A percentile compares a stretch with the other conserved stretches of the same genome.
Evolutionary conservation across 92 coral and sea anemone genomes (phyloP).

Genomic region (Plumapathes pennacea): DNA sequence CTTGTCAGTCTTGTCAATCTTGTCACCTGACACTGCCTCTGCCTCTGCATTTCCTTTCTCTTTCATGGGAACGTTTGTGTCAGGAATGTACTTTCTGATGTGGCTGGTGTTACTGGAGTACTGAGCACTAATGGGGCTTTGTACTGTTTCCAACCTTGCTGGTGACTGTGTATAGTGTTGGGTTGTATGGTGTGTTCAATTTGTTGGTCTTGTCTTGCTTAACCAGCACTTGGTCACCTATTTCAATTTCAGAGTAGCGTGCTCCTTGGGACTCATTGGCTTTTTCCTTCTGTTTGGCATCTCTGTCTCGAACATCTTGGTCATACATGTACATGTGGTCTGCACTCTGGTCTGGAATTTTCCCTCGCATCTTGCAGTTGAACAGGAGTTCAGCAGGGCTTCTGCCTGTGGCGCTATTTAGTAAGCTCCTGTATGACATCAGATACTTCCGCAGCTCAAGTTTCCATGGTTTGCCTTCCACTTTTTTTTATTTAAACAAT

Average conservation of each 20-base stretch:
- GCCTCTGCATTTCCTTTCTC: too few species aligned
- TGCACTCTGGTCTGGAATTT: conserved; percentile 27
- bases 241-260: conserved; percentile 5
- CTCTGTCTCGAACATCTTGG: conserved; percentile 10
- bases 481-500: too few species aligned
- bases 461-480: conserved; percentile 25
- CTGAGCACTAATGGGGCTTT: conserved; percentile 10
- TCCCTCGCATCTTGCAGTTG: conserved; percentile 39
- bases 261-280: conserved; percentile 1
- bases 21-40: too few species aligned
- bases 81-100: conserved; percentile 13
- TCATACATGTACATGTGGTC: conserved; percentile 8
- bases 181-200: conserved; percentile 23
- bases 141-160: conserved; percentile 42
- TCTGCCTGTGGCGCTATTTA: conserved; percentile 44
- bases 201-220: conserved; percentile 29
- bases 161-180: conserved; percentile 19
- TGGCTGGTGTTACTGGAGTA: conserved; percentile 25
- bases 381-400: conserved; percentile 51
- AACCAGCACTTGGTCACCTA: conserved; percentile 40
- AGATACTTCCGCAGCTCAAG: conserved; percentile 24
- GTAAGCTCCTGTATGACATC: conserved; percentile 28
- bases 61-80: neutral
- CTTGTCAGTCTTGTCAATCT: too few species aligned
- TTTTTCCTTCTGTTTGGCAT: conserved; percentile 21